These are phyloP conservation scores for Rousettus leschenaultii DNA, from an alignment of 2,113 vertebrate species.

Conservation along the genomic window DNA sequence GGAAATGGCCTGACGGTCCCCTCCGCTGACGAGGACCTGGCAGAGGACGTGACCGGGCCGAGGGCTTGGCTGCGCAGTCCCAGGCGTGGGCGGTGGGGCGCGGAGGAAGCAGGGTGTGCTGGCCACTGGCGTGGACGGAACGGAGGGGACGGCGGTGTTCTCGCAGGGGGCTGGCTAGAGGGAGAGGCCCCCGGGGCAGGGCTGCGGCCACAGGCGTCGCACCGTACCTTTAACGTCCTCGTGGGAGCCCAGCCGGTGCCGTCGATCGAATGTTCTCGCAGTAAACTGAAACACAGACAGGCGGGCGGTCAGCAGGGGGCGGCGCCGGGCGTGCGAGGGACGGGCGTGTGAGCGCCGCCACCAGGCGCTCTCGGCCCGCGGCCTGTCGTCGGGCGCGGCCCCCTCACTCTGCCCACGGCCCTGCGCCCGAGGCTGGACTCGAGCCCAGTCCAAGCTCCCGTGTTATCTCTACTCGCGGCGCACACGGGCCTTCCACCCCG, in stretches of 20 bases:
- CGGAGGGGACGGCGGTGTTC: background rate
- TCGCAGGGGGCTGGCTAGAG: background rate
- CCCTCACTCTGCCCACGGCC: too few relatives aligned
- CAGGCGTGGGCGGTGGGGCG: accelerated
- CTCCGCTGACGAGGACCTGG: accelerated
- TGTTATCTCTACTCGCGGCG: too few relatives aligned
- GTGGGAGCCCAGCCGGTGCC: conserved; percentile 99
- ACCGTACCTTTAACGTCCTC: conserved; percentile 94
- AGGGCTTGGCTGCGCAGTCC: background rate
- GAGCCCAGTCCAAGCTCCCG: too few relatives aligned
- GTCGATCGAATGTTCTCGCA: conserved; percentile 98
- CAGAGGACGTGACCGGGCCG: accelerated
- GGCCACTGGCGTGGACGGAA: background rate
- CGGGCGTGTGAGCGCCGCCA: too few relatives aligned
- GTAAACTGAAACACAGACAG: conserved; percentile 85
- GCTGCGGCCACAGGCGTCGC: background rate
- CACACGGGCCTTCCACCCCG: background rate
- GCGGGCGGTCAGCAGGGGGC: background rate
- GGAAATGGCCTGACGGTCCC: accelerated
- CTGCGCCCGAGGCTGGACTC: accelerated
- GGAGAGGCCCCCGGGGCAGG: background rate
- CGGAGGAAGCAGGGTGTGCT: background rate
- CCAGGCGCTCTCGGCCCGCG: too few relatives aligned
- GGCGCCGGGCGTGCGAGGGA: too few relatives aligned
- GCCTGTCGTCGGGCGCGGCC: too few relatives aligned